A percentile compares a stretch with the other conserved stretches of the same genome.
Evolutionary conservation across 2,797 vertebrate species (phyloP).

Genomic region (Loris lydekkerianus): DNA sequence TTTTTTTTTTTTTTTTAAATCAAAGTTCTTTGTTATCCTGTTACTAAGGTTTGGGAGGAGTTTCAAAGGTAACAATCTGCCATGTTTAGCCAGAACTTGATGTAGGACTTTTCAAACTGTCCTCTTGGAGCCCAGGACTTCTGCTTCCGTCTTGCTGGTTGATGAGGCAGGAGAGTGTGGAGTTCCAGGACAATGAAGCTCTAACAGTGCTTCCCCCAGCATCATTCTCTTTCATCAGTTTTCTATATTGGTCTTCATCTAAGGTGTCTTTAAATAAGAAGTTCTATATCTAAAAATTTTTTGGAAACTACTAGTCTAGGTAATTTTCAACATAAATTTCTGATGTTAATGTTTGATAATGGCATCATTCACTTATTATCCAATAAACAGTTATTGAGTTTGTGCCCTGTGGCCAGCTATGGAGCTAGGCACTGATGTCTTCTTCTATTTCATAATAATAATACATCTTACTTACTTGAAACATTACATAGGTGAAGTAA

Average conservation of each 20-base stretch:
- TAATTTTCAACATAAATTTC: neutral
- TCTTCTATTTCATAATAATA: neutral
- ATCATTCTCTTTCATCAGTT: neutral
- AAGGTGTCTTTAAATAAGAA: constrained; percentile 17
- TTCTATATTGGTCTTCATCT: neutral
- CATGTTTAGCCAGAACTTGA: neutral
- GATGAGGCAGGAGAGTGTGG: neutral
- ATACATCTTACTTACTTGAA: neutral
- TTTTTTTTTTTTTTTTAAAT: neutral
- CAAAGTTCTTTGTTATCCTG: neutral
- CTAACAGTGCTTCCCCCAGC: neutral
- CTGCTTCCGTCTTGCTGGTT: neutral
- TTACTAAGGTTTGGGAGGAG: neutral
- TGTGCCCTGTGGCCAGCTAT: neutral
- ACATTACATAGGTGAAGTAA: neutral
- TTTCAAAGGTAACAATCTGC: neutral
- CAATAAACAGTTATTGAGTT: neutral
- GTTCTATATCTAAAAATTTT: neutral
- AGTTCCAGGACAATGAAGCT: neutral
- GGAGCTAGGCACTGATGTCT: neutral
- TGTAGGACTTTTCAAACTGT: neutral
- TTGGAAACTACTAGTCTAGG: neutral
- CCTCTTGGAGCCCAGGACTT: neutral
- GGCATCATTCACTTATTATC: neutral
- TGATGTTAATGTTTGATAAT: neutral